These are phyloP conservation scores for Lacerta viridis DNA, from an alignment of 2,797 vertebrate species.

Conservation along the genomic window DNA sequence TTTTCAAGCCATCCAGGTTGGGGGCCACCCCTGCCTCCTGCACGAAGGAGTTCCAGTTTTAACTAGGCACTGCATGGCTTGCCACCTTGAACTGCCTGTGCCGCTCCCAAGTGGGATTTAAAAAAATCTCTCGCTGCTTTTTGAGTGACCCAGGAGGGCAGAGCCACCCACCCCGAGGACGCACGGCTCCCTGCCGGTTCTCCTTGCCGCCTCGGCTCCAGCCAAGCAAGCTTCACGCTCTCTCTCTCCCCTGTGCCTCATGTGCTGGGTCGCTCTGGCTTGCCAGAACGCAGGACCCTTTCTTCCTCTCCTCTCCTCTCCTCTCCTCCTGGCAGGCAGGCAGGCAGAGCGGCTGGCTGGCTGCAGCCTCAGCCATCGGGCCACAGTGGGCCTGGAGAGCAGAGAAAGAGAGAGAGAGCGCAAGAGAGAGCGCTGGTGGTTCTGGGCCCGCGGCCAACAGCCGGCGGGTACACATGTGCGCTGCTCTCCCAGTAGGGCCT, in stretches of 20 bases:
- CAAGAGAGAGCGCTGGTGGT: constrained; percentile 77
- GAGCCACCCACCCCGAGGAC: neutral
- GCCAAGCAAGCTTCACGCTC: neutral
- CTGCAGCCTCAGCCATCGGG: neutral
- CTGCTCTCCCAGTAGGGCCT: constrained; percentile 86
- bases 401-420: constrained; percentile 71
- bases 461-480: constrained; percentile 87
- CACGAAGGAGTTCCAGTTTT: too few relatives aligned
- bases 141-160: too few relatives aligned
- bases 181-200: neutral
- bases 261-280: neutral
- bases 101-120: too few relatives aligned
- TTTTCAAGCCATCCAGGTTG: too few relatives aligned
- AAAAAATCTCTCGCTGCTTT: fast-evolving
- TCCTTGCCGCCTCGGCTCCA: neutral
- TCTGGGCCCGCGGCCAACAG: constrained; percentile 86
- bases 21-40: too few relatives aligned
- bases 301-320: neutral
- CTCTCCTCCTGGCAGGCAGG: neutral
- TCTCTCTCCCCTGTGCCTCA: neutral
- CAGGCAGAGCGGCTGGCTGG: neutral
- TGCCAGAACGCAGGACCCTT: neutral
- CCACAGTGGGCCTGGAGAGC: constrained; percentile 80
- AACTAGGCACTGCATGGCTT: too few relatives aligned
- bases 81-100: neutral